A percentile compares a stretch with the other conserved stretches of the same genome.
Evolutionary conservation across 2,888 invertebrate species (phyloP).

Genomic region (Rugalucina vietnamica): DNA sequence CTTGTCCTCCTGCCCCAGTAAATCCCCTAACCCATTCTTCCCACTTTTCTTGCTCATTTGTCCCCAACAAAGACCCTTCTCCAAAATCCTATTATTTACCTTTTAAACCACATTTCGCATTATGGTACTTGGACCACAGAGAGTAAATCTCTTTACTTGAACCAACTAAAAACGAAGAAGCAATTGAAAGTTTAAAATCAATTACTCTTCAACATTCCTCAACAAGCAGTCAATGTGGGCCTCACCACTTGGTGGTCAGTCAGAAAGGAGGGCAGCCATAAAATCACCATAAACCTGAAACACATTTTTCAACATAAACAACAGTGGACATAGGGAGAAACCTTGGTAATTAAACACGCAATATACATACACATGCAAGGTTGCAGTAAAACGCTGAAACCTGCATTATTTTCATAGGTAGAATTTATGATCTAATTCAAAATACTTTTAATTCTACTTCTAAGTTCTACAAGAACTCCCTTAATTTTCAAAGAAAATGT

Average conservation of each 20-base stretch:
- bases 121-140: not conserved
- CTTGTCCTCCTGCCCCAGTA: conserved; percentile 6
- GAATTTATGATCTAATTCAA: no score
- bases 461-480: no score
- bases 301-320: no score
- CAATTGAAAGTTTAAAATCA: not conserved
- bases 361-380: no score
- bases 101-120: not conserved
- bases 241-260: not conserved
- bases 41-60: conserved; percentile 1
- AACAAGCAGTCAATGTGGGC: not conserved
- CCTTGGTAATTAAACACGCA: no score
- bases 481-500: no score
- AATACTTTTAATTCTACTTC: no score
- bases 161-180: not conserved
- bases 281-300: no score
- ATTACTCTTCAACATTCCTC: not conserved
- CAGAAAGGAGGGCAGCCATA: no score
- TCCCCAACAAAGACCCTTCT: not conserved
- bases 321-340: no score
- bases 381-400: no score
- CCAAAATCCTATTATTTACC: not conserved
- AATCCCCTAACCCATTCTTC: not conserved
- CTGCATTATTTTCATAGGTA: no score
- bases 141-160: conserved; percentile 1